Base-by-base conservation (phyloP, 2,888 invertebrate species). In the Pristionchus arcanus region DNA sequence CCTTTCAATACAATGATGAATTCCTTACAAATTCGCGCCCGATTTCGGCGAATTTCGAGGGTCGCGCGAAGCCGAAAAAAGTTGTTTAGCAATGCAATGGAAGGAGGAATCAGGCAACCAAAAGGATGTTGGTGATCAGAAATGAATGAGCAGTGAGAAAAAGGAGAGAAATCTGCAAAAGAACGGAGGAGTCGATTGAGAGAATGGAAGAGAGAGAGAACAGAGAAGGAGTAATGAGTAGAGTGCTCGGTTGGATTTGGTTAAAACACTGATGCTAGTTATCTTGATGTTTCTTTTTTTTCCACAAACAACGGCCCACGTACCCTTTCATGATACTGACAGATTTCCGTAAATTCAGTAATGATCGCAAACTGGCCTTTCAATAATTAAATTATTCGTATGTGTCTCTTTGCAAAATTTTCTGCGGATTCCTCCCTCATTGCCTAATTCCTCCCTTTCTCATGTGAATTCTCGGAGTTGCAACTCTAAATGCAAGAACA, bases 81-180 rank as follows among this genome's bases (percentile, higher is more conserved):
- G 74, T 37, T 42, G 37, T 16, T 74, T 74, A 68, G 37, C 4
- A 74, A 74, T 74, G 74, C 68, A 74, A 74, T 74, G 74, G 37
- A 37, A 25, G 63, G 74, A 21, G 37, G 85, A 85, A 85, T 63
- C 59, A 63, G 66, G 85, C 13, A 34, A 59, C 34, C 59, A 37
- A 85, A 85, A 34, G 53, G 49, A 7, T 53, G 21, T 19, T 37
- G 34, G n/a, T 59, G 85, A 85, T 85, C 59, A 66, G 31, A 85
- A 85, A 85, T 85, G 85, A 85, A 63, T 63, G 85, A 85, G 66
- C 84, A 59, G 83, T 25, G 85, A 83, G 83, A 83, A 25, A 49
- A 42, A 49, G 25, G 19, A 66, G 28, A 16, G 85, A 63, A 19
- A 85, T 59, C 25, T 34, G 49, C 34, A 59, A 63, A 28, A n/a